Base-by-base conservation (phyloP, 2,888 invertebrate genomes). In the Nemurella pictetii region DNA sequence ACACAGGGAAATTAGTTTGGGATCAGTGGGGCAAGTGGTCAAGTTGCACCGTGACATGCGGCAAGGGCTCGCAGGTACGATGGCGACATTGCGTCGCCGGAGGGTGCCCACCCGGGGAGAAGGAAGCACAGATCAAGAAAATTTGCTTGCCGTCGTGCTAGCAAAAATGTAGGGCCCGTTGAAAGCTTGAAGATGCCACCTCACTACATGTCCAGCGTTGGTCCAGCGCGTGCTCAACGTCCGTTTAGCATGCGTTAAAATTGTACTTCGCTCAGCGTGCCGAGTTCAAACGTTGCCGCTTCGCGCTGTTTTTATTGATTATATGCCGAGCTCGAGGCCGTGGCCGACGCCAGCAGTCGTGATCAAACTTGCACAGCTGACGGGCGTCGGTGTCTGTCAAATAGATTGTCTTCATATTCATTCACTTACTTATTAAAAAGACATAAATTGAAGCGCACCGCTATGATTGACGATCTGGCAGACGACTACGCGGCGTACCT, bases 401-500 rank as follows among this genome's bases (percentile, higher is more conserved):
- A 55, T 55, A 75, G 7, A 28, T 9, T 75, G 75, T 75, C 26
- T 75, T 75, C 1, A 75, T n/a, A 5, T 29, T 78, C 78, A 32
- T 77, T 15, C 9, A 55, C 20, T 20, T 20, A 55, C 55, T 55
- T 20, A 55, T 55, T 55, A 55, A 55, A 55, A 55, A 15, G 15
- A 55, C 55, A 55, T 55, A 55, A 15, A 55, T 55, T 20, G 1
- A 55, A 87, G 88, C 87, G 55, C 12, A 20, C 55, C 55, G 55
- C 55, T 55, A 92, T 93, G 93, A 90, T 92, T 85, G 91, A 92
- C 86, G 90, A 92, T 87, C 88, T 91, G 83, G 92, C 91, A 0
- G 90, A 90, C 84, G 92, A 93, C 88, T 94, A 93, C 89, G 90
- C 93, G 30, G 91, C 91, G 85, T 92, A 93, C 87, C 89, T 93